Conservation (phyloP, 2,797 vertebrate genomes). For the Lithobates sylvaticus region DNA sequence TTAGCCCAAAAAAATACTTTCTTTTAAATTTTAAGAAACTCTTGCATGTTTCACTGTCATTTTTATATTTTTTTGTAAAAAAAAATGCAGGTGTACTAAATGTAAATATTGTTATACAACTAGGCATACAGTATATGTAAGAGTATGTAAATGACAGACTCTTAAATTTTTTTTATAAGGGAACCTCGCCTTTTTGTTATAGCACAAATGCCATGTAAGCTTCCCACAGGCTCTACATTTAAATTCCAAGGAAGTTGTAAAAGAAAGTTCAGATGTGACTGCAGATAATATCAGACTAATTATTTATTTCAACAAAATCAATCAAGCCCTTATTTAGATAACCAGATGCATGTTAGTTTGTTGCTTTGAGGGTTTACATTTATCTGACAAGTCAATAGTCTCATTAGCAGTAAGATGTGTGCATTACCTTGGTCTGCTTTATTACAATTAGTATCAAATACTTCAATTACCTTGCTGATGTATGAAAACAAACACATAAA, state of each 20-base stretch:
- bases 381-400: constrained; percentile 68
- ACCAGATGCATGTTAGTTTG: constrained; percentile 69
- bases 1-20: too few relatives aligned
- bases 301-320: constrained; percentile 72
- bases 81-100: not conserved
- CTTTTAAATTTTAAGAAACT: too few relatives aligned
- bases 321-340: constrained; percentile 73
- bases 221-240: constrained; percentile 69
- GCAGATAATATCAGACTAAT: constrained; percentile 72
- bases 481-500: constrained; percentile 41
- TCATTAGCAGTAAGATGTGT: constrained; percentile 64
- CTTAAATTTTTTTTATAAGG: constrained; percentile 69
- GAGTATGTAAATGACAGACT: constrained; percentile 22
- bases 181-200: constrained; percentile 69
- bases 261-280: constrained; percentile 68
- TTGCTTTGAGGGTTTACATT: constrained; percentile 66
- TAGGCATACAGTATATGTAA: not conserved
- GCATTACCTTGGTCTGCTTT: constrained; percentile 42
- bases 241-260: constrained; percentile 72
- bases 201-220: constrained; percentile 66
- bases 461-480: constrained; percentile 10
- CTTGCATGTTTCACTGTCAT: too few relatives aligned
- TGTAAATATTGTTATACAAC: not conserved
- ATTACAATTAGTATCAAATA: constrained; percentile 39
- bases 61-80: not conserved